These are phyloP conservation scores for Podargus strigoides DNA, from an alignment of 2,797 vertebrate genomes.

Conservation along the genomic window DNA sequence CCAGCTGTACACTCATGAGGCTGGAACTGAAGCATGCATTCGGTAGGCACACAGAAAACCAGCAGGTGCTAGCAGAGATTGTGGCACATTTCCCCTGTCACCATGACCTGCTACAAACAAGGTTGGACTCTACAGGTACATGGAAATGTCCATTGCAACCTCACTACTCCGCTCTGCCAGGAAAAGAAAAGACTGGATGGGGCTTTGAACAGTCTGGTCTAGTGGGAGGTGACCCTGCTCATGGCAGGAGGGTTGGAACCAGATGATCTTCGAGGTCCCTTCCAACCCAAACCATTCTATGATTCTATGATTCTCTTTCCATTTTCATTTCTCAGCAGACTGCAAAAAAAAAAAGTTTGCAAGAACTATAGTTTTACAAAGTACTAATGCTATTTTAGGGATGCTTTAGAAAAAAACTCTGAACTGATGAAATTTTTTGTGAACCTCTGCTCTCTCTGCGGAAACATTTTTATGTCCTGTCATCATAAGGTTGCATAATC, in stretches of 20 bases:
- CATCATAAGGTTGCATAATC: constrained; percentile 15
- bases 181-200: too few relatives aligned
- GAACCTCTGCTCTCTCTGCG: neutral
- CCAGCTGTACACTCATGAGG: neutral
- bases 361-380: neutral
- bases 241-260: too few relatives aligned
- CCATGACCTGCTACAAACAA: neutral
- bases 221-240: too few relatives aligned
- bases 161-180: neutral
- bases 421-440: neutral
- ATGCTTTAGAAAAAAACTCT: neutral
- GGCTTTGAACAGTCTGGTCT: too few relatives aligned
- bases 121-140: neutral
- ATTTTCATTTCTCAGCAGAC: neutral
- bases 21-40: neutral
- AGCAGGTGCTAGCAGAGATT: neutral
- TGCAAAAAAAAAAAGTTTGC: neutral
- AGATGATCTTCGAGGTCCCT: too few relatives aligned
- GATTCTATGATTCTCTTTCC: too few relatives aligned
- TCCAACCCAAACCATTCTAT: too few relatives aligned
- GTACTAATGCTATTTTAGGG: neutral
- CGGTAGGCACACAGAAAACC: neutral
- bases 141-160: neutral
- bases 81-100: neutral
- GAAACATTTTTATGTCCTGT: neutral